phyloP scores from a whole-genome alignment of 1,140 invertebrate genomes.

The Pseudomyrmex dendroicus region DNA sequence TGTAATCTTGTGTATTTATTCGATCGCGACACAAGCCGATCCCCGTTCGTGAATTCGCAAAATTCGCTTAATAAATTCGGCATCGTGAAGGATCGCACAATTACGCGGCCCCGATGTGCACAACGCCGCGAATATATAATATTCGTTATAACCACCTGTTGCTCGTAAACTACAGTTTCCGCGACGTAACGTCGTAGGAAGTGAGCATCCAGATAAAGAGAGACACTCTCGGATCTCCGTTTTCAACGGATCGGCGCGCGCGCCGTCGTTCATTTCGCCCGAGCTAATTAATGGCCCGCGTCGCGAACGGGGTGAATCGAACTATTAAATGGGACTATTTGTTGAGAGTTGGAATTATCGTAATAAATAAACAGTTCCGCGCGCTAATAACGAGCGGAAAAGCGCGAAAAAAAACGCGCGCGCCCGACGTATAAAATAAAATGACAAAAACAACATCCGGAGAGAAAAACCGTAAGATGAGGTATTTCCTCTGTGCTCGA shows the following conservation, averaged over 20 bases:
- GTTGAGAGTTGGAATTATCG: not conserved
- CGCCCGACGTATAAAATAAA: conserved; percentile 1
- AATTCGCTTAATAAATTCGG: conserved; percentile 13
- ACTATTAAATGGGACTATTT: conserved; percentile 61
- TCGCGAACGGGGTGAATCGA: conserved; percentile 28
- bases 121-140: conserved; percentile 47
- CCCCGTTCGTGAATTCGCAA: not conserved
- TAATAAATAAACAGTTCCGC: conserved; percentile 16
- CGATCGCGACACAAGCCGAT: not conserved
- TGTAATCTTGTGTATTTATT: not conserved
- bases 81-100: conserved; percentile 7
- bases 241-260: conserved; percentile 19
- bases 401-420: not conserved
- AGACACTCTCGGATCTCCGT: conserved; percentile 27
- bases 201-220: not conserved
- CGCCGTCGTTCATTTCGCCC: conserved; percentile 58
- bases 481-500: not conserved
- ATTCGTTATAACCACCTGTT: conserved; percentile 69
- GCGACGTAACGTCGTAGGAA: conserved; percentile 31
- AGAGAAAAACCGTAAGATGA: not conserved
- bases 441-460: not conserved
- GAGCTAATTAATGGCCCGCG: conserved; percentile 59
- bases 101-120: not conserved
- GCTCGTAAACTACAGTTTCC: conserved; percentile 65
- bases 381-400: not conserved